phyloP scores from a whole-genome alignment of 2,888 invertebrate species.

The Limnephilus marmoratus region DNA sequence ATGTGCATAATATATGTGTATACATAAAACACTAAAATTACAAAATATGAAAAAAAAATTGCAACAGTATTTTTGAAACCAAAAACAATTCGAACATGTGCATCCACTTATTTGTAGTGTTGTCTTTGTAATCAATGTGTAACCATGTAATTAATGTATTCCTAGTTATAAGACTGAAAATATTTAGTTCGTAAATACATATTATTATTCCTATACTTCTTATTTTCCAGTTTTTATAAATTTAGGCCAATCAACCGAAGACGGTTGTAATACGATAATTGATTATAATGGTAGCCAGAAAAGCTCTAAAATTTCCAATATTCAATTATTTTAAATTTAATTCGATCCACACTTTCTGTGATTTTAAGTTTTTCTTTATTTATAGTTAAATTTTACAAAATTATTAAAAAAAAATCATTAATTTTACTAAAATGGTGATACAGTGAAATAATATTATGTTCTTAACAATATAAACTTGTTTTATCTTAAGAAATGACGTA shows the following conservation, averaged over 20 bases:
- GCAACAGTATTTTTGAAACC: not conserved
- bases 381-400: not conserved
- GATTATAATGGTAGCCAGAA: not conserved
- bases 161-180: constrained; percentile 27
- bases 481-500: not conserved
- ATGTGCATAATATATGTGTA: too few species aligned
- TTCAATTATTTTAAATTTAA: not conserved
- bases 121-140: not conserved
- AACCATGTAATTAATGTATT: not conserved
- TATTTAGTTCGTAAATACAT: not conserved
- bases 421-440: not conserved
- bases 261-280: not conserved
- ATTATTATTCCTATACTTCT: not conserved
- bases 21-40: too few species aligned
- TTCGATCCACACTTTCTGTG: not conserved
- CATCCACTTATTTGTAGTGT: not conserved
- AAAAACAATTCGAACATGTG: not conserved
- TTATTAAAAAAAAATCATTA: not conserved
- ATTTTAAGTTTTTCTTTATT: not conserved
- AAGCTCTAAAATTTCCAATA: not conserved
- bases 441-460: not conserved
- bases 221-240: not conserved
- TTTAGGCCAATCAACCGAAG: not conserved
- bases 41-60: not conserved
- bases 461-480: not conserved